These are phyloP conservation scores for Euwallacea similis DNA, from an alignment of 1,140 invertebrate genomes.

Conservation along the genomic window DNA sequence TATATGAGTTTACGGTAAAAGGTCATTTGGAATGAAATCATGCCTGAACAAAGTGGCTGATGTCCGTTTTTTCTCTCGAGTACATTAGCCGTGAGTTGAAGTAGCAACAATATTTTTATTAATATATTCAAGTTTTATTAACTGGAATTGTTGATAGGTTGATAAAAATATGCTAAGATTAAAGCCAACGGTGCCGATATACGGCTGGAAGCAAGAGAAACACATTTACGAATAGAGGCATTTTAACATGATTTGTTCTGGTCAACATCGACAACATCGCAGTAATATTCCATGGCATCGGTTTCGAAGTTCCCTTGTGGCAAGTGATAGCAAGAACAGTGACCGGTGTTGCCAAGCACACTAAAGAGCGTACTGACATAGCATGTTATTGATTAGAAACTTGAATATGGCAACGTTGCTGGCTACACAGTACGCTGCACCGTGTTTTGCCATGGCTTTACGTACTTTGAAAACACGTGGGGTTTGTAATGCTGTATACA, in stretches of 20 bases:
- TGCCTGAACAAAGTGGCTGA: too few relatives aligned
- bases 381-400: conserved; percentile 51
- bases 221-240: background rate
- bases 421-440: conserved; percentile 52
- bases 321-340: conserved; percentile 34
- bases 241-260: background rate
- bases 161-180: too few relatives aligned
- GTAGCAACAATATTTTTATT: too few relatives aligned
- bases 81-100: too few relatives aligned
- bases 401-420: conserved; percentile 46
- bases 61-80: too few relatives aligned
- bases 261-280: conserved; percentile 22
- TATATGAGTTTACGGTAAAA: too few relatives aligned
- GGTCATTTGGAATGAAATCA: too few relatives aligned
- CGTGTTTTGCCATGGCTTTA: conserved; percentile 41
- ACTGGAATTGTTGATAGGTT: too few relatives aligned
- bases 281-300: conserved; percentile 33
- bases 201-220: too few relatives aligned
- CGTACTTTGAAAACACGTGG: conserved; percentile 32
- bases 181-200: too few relatives aligned
- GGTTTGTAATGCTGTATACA: conserved; percentile 19
- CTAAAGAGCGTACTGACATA: conserved; percentile 39
- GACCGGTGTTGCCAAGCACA: conserved; percentile 41
- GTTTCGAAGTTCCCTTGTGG: conserved; percentile 37
- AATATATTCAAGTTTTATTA: too few relatives aligned